phyloP scores from a whole-genome alignment of 2,797 vertebrate species.

The Xenopus petersii region DNA sequence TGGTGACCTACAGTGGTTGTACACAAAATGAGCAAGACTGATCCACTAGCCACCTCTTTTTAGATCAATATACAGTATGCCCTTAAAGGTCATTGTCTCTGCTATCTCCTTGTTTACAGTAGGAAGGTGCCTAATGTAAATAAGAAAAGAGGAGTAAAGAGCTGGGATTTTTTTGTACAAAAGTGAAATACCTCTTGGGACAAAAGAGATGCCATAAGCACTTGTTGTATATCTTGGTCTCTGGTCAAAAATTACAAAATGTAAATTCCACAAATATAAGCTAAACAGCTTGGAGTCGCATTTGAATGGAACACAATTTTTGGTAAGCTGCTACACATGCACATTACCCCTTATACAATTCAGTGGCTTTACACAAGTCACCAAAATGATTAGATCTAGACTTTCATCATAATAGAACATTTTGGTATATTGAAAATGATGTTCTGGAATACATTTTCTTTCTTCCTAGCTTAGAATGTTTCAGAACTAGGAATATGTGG shows the following conservation, averaged over 20 bases:
- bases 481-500: too few relatives aligned
- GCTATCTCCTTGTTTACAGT: constrained; percentile 16
- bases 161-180: neutral
- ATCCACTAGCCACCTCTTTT: constrained; percentile 10
- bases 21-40: constrained; percentile 7
- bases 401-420: too few relatives aligned
- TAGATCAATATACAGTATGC: constrained; percentile 2
- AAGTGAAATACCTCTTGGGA: neutral
- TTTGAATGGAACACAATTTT: too few relatives aligned
- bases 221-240: neutral
- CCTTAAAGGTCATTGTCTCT: constrained; percentile 11
- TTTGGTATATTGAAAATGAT: too few relatives aligned
- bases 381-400: too few relatives aligned
- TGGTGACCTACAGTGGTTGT: constrained; percentile 4
- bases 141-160: neutral
- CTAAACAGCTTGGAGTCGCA: too few relatives aligned
- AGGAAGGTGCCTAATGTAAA: constrained; percentile 1
- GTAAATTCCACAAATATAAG: too few relatives aligned
- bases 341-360: too few relatives aligned
- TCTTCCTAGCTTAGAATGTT: too few relatives aligned
- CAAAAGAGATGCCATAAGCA: neutral
- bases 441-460: too few relatives aligned
- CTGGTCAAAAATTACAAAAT: neutral
- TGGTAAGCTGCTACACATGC: too few relatives aligned
- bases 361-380: too few relatives aligned